These are phyloP conservation scores for Okamejei kenojei DNA, from an alignment of 2,797 vertebrate species.

Conservation along the genomic window DNA sequence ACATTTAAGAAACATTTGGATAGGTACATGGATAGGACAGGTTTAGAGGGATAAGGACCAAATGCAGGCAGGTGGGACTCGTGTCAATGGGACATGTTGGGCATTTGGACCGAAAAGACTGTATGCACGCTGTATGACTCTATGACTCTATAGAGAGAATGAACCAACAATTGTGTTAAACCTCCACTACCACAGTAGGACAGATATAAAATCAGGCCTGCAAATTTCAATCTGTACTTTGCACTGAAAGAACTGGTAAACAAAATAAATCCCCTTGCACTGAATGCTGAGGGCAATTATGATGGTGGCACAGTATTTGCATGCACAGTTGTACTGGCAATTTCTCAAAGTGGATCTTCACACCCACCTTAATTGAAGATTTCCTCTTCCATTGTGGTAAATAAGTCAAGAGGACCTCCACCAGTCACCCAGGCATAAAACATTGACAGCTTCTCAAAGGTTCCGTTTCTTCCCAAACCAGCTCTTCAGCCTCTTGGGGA, in stretches of 20 bases:
- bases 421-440: not conserved
- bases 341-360: not conserved
- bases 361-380: not conserved
- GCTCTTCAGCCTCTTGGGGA: not conserved
- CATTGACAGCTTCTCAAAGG: conserved; percentile 31
- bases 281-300: too few relatives aligned
- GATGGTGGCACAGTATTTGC: not conserved
- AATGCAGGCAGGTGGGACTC: too few relatives aligned
- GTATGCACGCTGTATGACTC: too few relatives aligned
- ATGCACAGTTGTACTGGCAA: not conserved
- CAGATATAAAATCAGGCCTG: too few relatives aligned
- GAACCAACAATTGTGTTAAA: not conserved
- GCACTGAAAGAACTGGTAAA: not conserved
- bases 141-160: not conserved
- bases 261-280: not conserved
- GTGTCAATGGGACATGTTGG: too few relatives aligned
- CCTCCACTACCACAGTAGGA: too few relatives aligned
- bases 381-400: conserved; percentile 26
- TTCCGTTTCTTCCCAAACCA: conserved; percentile 18
- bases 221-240: not conserved
- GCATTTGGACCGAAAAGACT: too few relatives aligned
- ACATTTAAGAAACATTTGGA: too few relatives aligned
- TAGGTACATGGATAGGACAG: too few relatives aligned
- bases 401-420: not conserved
- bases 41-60: too few relatives aligned